Evolutionary conservation across 2,113 vertebrate genomes (phyloP).

Genomic region (Aramus guarauna): DNA sequence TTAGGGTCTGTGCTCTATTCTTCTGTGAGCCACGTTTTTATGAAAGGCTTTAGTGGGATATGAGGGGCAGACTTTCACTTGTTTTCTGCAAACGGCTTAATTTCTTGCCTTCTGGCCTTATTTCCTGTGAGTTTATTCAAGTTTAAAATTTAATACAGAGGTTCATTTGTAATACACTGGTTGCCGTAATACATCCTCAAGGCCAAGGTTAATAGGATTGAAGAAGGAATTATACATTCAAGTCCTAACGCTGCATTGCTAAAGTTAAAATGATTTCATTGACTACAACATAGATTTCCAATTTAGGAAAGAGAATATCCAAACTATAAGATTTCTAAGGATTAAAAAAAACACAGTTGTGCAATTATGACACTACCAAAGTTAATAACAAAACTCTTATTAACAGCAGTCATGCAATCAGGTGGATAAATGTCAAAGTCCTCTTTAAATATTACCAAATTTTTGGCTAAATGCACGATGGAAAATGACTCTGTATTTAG

Average conservation of each 20-base stretch:
- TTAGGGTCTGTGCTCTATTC: background rate
- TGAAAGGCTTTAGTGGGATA: background rate
- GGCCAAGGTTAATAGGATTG: background rate
- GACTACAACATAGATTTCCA: background rate
- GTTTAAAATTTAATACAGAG: background rate
- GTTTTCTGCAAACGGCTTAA: background rate
- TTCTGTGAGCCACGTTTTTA: background rate
- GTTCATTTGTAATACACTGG: background rate
- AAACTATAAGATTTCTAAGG: background rate
- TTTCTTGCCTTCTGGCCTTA: background rate
- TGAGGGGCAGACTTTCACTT: background rate
- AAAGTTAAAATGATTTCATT: background rate
- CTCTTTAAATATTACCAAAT: background rate
- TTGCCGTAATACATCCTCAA: background rate
- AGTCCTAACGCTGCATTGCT: background rate
- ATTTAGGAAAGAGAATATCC: background rate
- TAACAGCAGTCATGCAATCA: background rate
- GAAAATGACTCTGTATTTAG: background rate
- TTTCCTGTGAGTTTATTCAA: background rate
- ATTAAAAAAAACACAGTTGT: background rate
- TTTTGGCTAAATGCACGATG: background rate
- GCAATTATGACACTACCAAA: background rate
- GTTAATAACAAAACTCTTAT: background rate
- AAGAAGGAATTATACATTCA: background rate
- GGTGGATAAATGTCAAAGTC: background rate